Evolutionary conservation across 1,140 invertebrate species (phyloP).

Genomic region (Marisa cornuarietis): DNA sequence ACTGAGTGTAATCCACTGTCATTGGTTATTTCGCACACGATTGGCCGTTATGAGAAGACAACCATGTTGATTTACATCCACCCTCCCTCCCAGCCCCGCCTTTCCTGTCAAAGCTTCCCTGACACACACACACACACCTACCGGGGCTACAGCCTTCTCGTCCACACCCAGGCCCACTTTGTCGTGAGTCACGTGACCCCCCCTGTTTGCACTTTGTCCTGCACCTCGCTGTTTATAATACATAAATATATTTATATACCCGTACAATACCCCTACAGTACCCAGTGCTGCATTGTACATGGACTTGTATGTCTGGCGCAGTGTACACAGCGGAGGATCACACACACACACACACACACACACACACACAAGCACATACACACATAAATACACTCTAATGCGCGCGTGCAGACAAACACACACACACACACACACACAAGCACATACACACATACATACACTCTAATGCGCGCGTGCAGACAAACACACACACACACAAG

Average conservation of each 20-base stretch:
- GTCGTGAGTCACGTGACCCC: not conserved
- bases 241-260: too few relatives aligned
- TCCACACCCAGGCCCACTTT: not conserved
- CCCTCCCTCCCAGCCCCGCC: too few relatives aligned
- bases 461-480: not conserved
- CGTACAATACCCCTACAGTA: not conserved
- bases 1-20: too few relatives aligned
- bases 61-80: too few relatives aligned
- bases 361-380: too few relatives aligned
- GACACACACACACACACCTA: conserved; percentile 1
- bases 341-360: too few relatives aligned
- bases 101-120: not conserved
- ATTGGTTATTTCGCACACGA: too few relatives aligned
- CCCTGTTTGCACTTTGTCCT: not conserved
- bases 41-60: too few relatives aligned
- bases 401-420: not conserved
- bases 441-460: not conserved
- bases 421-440: too few relatives aligned
- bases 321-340: not conserved
- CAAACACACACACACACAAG: not conserved
- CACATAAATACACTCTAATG: not conserved
- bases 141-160: not conserved
- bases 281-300: not conserved
- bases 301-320: too few relatives aligned
- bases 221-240: not conserved